Base-by-base conservation (phyloP, 2,113 vertebrate species). In the Paraplagusia blochii region DNA sequence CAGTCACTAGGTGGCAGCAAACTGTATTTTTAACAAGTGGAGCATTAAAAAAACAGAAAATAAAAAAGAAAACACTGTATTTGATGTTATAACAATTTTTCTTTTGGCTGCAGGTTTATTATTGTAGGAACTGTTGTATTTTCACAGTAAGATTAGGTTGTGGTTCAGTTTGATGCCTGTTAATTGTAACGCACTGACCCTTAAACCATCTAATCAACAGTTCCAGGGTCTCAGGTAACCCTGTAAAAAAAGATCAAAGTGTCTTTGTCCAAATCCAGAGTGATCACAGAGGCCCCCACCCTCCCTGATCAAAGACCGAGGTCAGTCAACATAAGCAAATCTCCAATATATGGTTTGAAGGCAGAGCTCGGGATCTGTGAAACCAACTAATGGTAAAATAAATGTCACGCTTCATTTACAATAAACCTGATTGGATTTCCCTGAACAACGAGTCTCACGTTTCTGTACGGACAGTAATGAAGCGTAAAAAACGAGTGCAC, bases 251-350 rank as follows among this genome's bases (percentile, higher is more conserved):
- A 72, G 72, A 82, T 87, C 85, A 82, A 76, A 87, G 54, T 53
- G 46, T 63, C 60, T 63, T 38, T 65, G 62, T 69, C 71, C 63
- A 68, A 72, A 79, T 77, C 59, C 71, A 77, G 80, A 74, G 58
- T 58, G 69, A 77, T 29, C 22, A 6, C 22, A 29, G 22, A 74
- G 75, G 76, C 80, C 77, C 76, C 72, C 66, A 71, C 80, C 73
- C 57, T 61, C 77, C 77, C 74, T 72, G 53, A 78, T 80, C 74
- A 72, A 70, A 47, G 68, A 19, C 54, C 63, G 64, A 62, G 44
- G 74, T 74, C 57, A 49, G n/a, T 63, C 61, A 72, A 84, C 73
- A 84, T 82, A 78, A 85, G 72, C 72, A 82, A 82, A 70, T 71
- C 61, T 62, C 53, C 44, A 69, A 81, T 55, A 82, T 58, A 29